These are phyloP conservation scores for Ichneumoninae sp. DNA, from an alignment of 2,888 invertebrate genomes.

Conservation along the genomic window DNA sequence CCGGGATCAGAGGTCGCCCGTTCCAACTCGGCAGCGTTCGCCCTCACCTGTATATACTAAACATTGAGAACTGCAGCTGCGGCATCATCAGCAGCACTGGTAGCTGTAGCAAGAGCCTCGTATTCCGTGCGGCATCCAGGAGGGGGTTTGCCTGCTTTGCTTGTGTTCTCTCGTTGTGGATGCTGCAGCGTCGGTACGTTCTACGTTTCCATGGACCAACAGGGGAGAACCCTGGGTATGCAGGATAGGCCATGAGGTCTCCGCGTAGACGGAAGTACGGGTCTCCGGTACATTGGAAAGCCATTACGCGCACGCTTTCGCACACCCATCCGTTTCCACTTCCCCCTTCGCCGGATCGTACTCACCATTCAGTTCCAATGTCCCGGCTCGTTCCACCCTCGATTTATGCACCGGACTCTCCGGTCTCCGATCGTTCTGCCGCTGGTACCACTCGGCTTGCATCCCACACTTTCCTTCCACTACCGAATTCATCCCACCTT, in stretches of 20 bases:
- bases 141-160: conserved; percentile 40
- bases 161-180: conserved; percentile 45
- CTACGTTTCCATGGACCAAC: conserved; percentile 29
- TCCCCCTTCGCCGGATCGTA: conserved; percentile 45
- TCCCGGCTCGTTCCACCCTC: conserved; percentile 56
- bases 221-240: conserved; percentile 2
- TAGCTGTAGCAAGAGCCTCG: conserved; percentile 1
- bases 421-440: conserved; percentile 52
- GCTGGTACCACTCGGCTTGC: conserved; percentile 51
- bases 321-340: conserved; percentile 60
- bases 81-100: conserved; percentile 41
- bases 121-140: not conserved
- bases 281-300: conserved; percentile 78
- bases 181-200: conserved; percentile 47
- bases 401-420: conserved; percentile 63
- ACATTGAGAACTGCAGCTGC: conserved; percentile 47
- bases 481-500: conserved; percentile 52
- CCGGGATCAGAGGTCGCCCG: conserved; percentile 62
- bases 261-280: conserved; percentile 61
- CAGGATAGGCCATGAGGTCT: conserved; percentile 55
- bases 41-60: conserved; percentile 8
- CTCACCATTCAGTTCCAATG: conserved; percentile 62
- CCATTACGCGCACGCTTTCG: conserved; percentile 76
- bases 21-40: conserved; percentile 6
- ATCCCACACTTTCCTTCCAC: conserved; percentile 59